A percentile compares a stretch with the other conserved stretches of the same genome.
Conservation (phyloP, 2,888 invertebrate species). For the Pteria penguin region DNA sequence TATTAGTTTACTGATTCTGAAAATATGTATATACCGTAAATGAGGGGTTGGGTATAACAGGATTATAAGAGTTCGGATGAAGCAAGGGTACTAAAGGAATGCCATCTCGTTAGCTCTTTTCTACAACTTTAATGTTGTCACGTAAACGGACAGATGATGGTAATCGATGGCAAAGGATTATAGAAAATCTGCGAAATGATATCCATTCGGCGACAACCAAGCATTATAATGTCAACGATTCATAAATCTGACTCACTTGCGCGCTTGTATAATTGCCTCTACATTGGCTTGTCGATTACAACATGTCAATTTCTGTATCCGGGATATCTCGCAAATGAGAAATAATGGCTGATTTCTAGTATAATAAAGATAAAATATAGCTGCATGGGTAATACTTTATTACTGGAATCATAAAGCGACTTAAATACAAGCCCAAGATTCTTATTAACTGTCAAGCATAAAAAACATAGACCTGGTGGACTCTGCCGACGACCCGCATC, state of each 20-base stretch:
- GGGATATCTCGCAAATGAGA: slow-evolving; percentile 24
- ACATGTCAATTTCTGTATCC: slow-evolving; percentile 23
- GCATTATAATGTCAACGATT: slow-evolving; percentile 34
- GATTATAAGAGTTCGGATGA: too few species aligned
- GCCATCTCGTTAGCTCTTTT: too few species aligned
- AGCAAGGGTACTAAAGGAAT: too few species aligned
- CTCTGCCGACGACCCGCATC: too few species aligned
- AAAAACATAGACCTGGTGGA: background rate
- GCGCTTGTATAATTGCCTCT: slow-evolving; percentile 31
- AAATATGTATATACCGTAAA: too few species aligned
- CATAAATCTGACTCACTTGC: slow-evolving; percentile 40
- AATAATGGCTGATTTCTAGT: slow-evolving; percentile 30
- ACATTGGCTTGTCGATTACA: slow-evolving; percentile 33
- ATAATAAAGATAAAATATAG: slow-evolving; percentile 38
- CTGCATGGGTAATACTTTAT: slow-evolving; percentile 15
- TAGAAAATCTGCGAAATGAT: background rate
- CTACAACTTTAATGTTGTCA: background rate
- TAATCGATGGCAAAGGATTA: background rate
- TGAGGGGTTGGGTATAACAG: too few species aligned
- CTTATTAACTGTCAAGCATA: background rate
- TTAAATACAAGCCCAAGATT: slow-evolving; percentile 17
- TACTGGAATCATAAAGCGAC: slow-evolving; percentile 23
- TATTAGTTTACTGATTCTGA: too few species aligned
- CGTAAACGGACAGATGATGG: background rate
- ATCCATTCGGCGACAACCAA: slow-evolving; percentile 10